Conservation (phyloP, 2,888 invertebrate species). For the Dioctria rufipes region DNA sequence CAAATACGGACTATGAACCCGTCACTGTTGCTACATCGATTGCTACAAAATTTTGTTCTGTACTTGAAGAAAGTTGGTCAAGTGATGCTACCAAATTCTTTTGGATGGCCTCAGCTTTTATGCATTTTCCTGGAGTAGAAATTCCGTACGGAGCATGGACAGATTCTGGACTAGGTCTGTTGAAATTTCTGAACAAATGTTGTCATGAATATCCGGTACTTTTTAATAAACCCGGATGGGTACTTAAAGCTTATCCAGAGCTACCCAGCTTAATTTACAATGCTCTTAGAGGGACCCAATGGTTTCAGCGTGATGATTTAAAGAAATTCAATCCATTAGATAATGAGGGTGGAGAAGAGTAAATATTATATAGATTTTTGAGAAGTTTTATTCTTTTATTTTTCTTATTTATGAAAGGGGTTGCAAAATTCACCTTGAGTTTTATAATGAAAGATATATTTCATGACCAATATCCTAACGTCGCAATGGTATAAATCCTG, state of each 20-base stretch:
- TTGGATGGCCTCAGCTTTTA: constrained; percentile 40
- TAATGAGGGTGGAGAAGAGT: constrained; percentile 2
- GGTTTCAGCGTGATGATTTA: constrained; percentile 49
- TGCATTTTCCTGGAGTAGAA: constrained; percentile 35
- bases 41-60: constrained; percentile 38
- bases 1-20: constrained; percentile 36
- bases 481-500: too few relatives aligned
- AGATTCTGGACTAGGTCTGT: constrained; percentile 42
- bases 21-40: constrained; percentile 8
- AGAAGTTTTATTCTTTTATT: too few relatives aligned
- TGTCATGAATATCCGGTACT: constrained; percentile 34
- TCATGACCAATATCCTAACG: too few relatives aligned
- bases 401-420: too few relatives aligned
- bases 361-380: neutral
- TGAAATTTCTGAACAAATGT: constrained; percentile 49
- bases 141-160: constrained; percentile 34
- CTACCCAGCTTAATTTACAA: constrained; percentile 51
- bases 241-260: constrained; percentile 42
- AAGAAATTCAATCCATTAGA: constrained; percentile 26
- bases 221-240: constrained; percentile 35
- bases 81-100: constrained; percentile 39
- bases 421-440: too few relatives aligned
- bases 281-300: constrained; percentile 41
- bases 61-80: constrained; percentile 29
- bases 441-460: too few relatives aligned